Evolutionary conservation across 2,113 vertebrate genomes (phyloP), one percentile per base, ranked within the genome.

Genomic region (Alethe diademata): DNA sequence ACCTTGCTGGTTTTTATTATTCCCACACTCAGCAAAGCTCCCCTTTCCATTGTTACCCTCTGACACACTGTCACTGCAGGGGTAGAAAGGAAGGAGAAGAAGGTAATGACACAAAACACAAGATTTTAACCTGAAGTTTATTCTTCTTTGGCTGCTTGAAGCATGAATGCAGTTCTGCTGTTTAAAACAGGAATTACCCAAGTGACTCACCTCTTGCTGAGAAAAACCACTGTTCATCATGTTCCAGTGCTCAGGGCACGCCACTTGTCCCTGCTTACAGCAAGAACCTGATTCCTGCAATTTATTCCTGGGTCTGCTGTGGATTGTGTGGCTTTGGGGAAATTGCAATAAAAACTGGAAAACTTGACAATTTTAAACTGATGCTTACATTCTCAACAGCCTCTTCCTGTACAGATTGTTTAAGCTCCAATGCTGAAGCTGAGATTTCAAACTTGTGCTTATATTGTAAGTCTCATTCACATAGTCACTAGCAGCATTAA

Each of bases 81-180:
- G 56, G 28, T 42, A 69, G 71, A 73, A 90, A 72, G 13, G 31
- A 83, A 82, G 14, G 33, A 66, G 28, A 86, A 73, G 57, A 4
- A 8, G n/a, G 65, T 29, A 93, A 91, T 35, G 61, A 69, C 69
- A 86, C 0, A 8, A 92, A 91, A 19, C 42, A 65, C 35, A 50
- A 70, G 31, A 16, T 70, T 93, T 94, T 83, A 88, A 90, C 69
- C 56, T 84, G 76, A 83, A 93, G 45, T 93, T 93, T 86, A 69
- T 74, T 89, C 40, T 20, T 58, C 4, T 66, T 78, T 48, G 40
- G 40, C 36, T 81, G 40, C 61, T 75, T 64, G 53, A 86, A 93
- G 89, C 69, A 87, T 15, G 20, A 80, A 70, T 54, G 20, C 47
- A 62, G n/a, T 78, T 86, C 56, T 95, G 57, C 56, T 69, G 28